These are phyloP conservation scores for Caenorhabditis doughertyi DNA, from an alignment of 2,888 invertebrate species.

Conservation along the genomic window DNA sequence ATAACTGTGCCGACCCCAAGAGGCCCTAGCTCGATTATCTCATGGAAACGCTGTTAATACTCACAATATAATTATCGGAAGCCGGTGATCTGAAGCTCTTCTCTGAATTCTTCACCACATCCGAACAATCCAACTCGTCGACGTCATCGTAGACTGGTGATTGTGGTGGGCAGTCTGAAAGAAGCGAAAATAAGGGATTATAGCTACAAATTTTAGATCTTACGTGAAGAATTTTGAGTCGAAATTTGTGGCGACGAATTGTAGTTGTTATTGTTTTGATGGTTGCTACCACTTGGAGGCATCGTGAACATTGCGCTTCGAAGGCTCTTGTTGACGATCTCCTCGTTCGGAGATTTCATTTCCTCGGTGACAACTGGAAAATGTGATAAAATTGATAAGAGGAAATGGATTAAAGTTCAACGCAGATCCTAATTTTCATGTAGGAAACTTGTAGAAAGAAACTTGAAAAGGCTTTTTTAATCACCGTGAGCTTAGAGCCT, in stretches of 20 bases:
- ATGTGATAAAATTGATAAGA: neutral
- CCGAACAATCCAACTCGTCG: constrained; percentile 46
- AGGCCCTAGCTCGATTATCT: neutral
- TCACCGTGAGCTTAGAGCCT: too few species aligned
- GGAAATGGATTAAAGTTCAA: too few species aligned
- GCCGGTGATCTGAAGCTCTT: constrained; percentile 17
- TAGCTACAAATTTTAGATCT: too few species aligned
- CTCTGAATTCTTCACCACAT: constrained; percentile 7
- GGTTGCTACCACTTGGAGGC: constrained; percentile 21
- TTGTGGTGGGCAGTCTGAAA: constrained; percentile 19
- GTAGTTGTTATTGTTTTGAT: constrained; percentile 31
- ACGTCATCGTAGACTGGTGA: constrained; percentile 56
- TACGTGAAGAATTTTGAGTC: neutral
- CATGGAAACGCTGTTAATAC: neutral
- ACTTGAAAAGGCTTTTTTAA: too few species aligned
- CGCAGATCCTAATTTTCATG: too few species aligned
- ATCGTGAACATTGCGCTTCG: constrained; percentile 57
- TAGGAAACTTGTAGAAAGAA: too few species aligned
- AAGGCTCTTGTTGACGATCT: constrained; percentile 60
- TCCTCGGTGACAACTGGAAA: constrained; percentile 41
- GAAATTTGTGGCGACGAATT: constrained; percentile 59
- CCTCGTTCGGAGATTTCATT: constrained; percentile 65
- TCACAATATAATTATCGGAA: constrained; percentile 26
- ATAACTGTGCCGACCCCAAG: too few species aligned
- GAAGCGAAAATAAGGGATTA: too few species aligned